phyloP scores from a whole-genome alignment of 2,888 invertebrate species.

The Stenotaenia linearis region DNA sequence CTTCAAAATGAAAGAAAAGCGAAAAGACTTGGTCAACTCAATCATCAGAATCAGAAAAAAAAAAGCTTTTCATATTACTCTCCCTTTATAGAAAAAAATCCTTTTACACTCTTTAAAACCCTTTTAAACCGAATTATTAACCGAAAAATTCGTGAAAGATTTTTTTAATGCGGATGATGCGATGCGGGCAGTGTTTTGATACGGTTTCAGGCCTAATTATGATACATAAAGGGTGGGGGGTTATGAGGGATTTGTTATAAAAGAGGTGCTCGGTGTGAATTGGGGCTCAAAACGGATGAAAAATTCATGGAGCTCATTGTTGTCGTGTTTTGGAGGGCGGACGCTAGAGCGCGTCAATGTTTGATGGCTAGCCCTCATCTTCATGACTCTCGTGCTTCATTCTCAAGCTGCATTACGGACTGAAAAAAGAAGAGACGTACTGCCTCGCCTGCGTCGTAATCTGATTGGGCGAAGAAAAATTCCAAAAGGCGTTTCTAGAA shows the following conservation, averaged over 20 bases:
- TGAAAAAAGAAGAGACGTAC: not conserved
- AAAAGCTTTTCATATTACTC: not conserved
- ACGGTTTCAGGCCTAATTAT: not conserved
- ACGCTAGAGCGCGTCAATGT: constrained; percentile 15
- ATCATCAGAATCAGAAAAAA: not conserved
- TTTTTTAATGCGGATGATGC: not conserved
- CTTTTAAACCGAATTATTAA: no score
- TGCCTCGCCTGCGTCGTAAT: constrained; percentile 15
- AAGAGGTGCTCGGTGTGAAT: not conserved
- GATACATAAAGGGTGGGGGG: not conserved
- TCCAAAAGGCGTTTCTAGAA: constrained; percentile 19
- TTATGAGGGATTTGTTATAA: constrained; percentile 1
- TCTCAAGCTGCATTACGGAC: constrained; percentile 5
- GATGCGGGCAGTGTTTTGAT: not conserved
- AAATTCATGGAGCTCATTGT: constrained; percentile 1
- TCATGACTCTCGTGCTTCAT: not conserved
- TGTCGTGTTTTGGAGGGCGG: constrained; percentile 11
- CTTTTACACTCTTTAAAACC: not conserved
- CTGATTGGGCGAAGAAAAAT: constrained; percentile 1
- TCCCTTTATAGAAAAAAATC: not conserved
- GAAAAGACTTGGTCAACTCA: constrained; percentile 15
- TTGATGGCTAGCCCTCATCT: constrained; percentile 14
- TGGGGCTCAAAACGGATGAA: constrained; percentile 5
- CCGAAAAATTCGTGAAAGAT: no score
- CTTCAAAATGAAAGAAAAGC: not conserved